Evolutionary conservation across 2,797 vertebrate genomes (phyloP).

Genomic region (Sebastes baramenuke): DNA sequence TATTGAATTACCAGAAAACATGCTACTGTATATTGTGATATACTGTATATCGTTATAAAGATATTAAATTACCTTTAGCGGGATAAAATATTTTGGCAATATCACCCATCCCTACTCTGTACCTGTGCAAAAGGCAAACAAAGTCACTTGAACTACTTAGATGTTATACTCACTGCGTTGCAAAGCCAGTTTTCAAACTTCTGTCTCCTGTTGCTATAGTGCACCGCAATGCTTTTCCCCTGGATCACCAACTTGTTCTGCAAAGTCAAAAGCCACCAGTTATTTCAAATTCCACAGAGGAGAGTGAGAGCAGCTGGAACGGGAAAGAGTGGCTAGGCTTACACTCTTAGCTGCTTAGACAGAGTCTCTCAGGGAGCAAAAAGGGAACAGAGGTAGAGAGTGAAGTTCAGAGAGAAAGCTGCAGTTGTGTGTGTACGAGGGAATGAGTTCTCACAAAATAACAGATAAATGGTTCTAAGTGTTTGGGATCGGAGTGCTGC

Average conservation of each 20-base stretch:
- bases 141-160: background rate
- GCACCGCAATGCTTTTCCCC: constrained; percentile 90
- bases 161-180: constrained; percentile 84
- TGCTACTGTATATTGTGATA: too few species aligned
- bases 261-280: constrained; percentile 51
- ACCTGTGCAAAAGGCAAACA: background rate
- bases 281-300: constrained; percentile 51
- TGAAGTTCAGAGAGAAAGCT: constrained; percentile 41
- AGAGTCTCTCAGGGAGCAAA: constrained; percentile 40
- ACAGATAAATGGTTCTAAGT: constrained; percentile 23
- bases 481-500: constrained; percentile 73
- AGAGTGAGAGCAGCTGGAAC: constrained; percentile 88
- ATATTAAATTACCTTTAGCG: accelerated
- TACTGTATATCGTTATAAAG: too few species aligned
- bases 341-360: constrained; percentile 55
- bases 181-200: constrained; percentile 97
- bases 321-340: constrained; percentile 61
- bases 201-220: constrained; percentile 93
- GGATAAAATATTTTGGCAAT: too few species aligned
- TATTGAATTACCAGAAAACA: too few species aligned
- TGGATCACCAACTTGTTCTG: constrained; percentile 94
- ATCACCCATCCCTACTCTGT: too few species aligned
- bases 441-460: constrained; percentile 6
- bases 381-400: constrained; percentile 31
- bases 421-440: constrained; percentile 35